phyloP scores from a whole-genome alignment of 2,888 invertebrate genomes.

The Endomychus coccineus region DNA sequence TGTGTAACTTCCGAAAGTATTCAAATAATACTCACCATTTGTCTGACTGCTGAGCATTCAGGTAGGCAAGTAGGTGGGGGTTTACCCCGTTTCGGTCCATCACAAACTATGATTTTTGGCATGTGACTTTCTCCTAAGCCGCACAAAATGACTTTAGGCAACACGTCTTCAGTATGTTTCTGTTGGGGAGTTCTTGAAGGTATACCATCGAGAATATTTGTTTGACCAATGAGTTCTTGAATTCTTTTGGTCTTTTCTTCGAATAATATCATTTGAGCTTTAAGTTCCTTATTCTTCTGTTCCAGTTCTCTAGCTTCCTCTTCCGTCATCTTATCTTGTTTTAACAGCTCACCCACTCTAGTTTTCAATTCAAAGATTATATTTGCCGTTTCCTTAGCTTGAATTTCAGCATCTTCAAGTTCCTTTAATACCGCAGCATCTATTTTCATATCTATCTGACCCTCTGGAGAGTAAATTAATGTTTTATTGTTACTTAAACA shows the following conservation, averaged over 20 bases:
- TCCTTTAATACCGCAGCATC: slow-evolving; percentile 40
- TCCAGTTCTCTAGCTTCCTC: slow-evolving; percentile 51
- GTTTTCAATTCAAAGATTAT: slow-evolving; percentile 42
- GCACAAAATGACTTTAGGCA: slow-evolving; percentile 50
- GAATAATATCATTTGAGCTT: slow-evolving; percentile 54
- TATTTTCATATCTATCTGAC: slow-evolving; percentile 21
- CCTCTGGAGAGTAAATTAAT: too few relatives aligned
- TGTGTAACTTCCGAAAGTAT: too few relatives aligned
- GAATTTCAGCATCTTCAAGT: slow-evolving; percentile 45
- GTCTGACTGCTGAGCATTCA: too few relatives aligned
- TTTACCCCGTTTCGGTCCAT: too few relatives aligned
- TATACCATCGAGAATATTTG: slow-evolving; percentile 34
- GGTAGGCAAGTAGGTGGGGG: too few relatives aligned
- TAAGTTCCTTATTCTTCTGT: slow-evolving; percentile 51
- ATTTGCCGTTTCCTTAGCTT: slow-evolving; percentile 44
- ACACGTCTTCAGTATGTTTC: too few relatives aligned
- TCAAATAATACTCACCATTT: too few relatives aligned
- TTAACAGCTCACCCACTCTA: slow-evolving; percentile 38
- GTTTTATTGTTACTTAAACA: too few relatives aligned
- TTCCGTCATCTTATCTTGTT: slow-evolving; percentile 54
- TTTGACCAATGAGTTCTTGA: slow-evolving; percentile 48
- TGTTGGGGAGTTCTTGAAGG: too few relatives aligned
- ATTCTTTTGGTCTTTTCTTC: slow-evolving; percentile 54
- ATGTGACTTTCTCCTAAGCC: slow-evolving; percentile 47
- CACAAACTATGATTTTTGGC: slow-evolving; percentile 50